Evolutionary conservation across 2,888 invertebrate species (phyloP), one percentile per base, ranked within the genome.

Genomic region (Pharmacophagus antenor): DNA sequence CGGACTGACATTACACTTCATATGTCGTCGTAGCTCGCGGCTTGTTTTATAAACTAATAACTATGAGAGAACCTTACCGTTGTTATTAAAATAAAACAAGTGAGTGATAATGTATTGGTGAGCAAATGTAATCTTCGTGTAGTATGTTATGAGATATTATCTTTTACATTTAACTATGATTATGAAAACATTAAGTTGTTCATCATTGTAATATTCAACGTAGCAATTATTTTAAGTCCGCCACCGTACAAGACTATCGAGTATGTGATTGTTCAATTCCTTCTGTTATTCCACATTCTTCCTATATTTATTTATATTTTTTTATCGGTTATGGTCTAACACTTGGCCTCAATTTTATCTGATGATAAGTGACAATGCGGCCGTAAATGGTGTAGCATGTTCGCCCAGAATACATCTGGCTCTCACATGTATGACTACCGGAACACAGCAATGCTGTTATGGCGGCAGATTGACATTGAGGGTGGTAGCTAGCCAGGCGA

Each of bases 31-130:
- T 42, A 42, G 42, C 42, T 4, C 42, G 15, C n/a, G 17, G 2
- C 42, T 17, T 42, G 42, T 42, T 42, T 42, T 42, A 42, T 42
- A 42, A 42, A 42, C 41, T 41, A 12, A 41, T 41, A 41, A 41
- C 42, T 17, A n/a, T n/a, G 42, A 17, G 42, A 42, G 2, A n/a
- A 42, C n/a, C 42, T 42, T 4, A 17, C 17, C 17, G 7, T 7
- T 42, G 42, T 42, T 42, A 17, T 42, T 42, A 42, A 42, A 42
- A 17, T 42, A 17, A 31, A 31, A 31, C 15, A 31, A 12, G 10
- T 15, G 15, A 17, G 17, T 42, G n/a, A 42, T 17, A 42, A 42
- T 42, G 42, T 42, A 42, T 31, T 12, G 31, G 17, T 17, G 10
- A n/a, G 17, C 17, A 17, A 42, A 1, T 42, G 17, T 42, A 42